phyloP scores from a whole-genome alignment of 2,113 vertebrate species.

The Cygnus atratus region DNA sequence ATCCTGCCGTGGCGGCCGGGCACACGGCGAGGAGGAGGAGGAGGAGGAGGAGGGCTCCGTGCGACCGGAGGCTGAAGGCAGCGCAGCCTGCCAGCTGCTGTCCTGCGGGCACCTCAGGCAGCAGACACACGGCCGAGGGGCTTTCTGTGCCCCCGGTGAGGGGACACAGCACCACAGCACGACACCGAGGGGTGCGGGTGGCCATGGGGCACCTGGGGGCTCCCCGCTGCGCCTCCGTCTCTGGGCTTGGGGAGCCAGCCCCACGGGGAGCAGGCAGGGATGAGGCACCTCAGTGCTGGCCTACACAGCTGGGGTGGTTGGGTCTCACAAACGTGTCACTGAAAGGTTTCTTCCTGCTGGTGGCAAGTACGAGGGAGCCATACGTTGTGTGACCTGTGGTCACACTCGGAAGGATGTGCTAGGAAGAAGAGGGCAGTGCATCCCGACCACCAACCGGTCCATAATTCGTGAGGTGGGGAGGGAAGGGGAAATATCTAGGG shows the following conservation, averaged over 20 bases:
- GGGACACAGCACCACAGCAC: rapidly evolving
- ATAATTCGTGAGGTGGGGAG: not conserved
- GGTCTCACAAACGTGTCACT: not conserved
- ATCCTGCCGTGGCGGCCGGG: not conserved
- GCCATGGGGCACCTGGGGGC: not conserved
- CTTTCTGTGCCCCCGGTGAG: not conserved
- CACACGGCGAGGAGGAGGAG: not conserved
- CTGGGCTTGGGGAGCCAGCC: not conserved
- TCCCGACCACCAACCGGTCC: not conserved
- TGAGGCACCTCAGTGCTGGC: too few species aligned
- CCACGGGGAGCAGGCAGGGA: too few species aligned
- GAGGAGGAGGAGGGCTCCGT: not conserved
- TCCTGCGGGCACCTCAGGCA: not conserved
- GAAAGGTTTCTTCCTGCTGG: not conserved
- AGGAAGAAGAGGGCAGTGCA: not conserved
- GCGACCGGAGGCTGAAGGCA: not conserved
- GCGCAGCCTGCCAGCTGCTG: not conserved
- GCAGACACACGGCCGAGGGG: not conserved
- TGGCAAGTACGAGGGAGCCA: not conserved
- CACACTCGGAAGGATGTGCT: not conserved
- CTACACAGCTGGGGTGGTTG: rapidly evolving
- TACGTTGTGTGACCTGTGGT: not conserved
- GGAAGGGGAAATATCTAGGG: not conserved
- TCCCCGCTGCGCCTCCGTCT: not conserved
- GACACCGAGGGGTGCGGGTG: too few species aligned